Conservation (phyloP, 2,797 vertebrate genomes). For the Ptychobarbus kaznakovi region DNA sequence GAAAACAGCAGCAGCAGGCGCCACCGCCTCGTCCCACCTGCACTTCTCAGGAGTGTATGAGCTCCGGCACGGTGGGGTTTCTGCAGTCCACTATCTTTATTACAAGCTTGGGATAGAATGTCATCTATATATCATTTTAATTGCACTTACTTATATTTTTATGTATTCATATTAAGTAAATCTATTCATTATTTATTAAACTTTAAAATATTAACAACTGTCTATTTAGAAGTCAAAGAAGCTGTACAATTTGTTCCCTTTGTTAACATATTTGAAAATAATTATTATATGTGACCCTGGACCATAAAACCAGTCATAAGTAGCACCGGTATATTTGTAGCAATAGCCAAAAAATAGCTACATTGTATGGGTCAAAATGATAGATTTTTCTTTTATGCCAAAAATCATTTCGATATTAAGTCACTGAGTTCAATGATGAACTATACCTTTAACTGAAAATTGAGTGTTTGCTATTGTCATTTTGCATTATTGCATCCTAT, state of each 20-base stretch:
- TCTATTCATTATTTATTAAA: not conserved
- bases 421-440: not conserved
- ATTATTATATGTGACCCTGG: not conserved
- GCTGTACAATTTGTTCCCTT: not conserved
- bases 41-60: not conserved
- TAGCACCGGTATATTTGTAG: too few species aligned
- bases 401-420: not conserved
- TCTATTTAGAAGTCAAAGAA: not conserved
- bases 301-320: too few species aligned
- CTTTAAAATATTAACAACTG: not conserved
- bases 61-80: not conserved
- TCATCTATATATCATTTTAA: not conserved
- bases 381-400: not conserved
- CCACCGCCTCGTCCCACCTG: conserved; percentile 11
- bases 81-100: not conserved
- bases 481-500: not conserved
- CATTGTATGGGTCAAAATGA: too few species aligned
- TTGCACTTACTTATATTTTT: not conserved
- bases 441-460: not conserved
- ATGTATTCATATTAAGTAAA: not conserved
- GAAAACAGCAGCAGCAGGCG: conserved; percentile 35
- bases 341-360: too few species aligned
- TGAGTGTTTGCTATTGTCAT: not conserved
- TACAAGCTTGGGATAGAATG: not conserved
- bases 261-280: not conserved